These are phyloP conservation scores for Margarornis squamiger DNA, from an alignment of 2,797 vertebrate genomes.

Conservation along the genomic window DNA sequence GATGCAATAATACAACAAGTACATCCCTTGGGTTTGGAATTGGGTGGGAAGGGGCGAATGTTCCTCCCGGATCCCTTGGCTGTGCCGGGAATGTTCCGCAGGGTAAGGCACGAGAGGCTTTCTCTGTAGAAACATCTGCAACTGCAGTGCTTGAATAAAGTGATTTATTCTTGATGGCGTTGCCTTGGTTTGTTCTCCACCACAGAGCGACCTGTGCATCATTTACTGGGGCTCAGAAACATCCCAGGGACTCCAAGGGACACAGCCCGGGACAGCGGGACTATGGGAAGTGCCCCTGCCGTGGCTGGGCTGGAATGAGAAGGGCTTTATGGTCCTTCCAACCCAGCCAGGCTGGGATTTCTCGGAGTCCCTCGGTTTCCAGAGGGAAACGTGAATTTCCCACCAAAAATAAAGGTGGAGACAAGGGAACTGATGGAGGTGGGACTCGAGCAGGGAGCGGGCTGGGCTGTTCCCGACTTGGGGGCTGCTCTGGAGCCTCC, in stretches of 20 bases:
- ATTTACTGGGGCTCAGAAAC: not conserved
- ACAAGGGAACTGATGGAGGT: not conserved
- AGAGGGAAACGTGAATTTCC: not conserved
- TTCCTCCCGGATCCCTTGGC: not conserved
- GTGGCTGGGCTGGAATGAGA: rapidly evolving
- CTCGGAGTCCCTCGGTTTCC: not conserved
- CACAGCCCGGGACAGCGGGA: rapidly evolving
- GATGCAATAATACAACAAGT: not conserved
- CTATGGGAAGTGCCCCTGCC: rapidly evolving
- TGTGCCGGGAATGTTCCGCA: not conserved
- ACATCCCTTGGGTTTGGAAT: not conserved
- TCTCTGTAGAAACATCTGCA: not conserved
- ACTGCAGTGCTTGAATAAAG: constrained; percentile 27
- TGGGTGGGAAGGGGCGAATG: not conserved
- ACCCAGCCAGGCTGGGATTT: not conserved
- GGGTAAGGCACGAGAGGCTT: not conserved
- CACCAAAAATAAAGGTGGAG: not conserved
- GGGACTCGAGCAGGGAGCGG: not conserved
- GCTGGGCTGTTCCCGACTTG: not conserved
- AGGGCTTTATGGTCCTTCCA: not conserved
- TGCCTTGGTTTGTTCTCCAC: not conserved
- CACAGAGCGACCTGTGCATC: rapidly evolving
- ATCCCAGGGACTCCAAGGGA: rapidly evolving
- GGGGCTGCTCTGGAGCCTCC: not conserved
- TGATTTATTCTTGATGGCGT: not conserved